Evolutionary conservation across 2,888 invertebrate species (phyloP).

Genomic region (Acleris literana): DNA sequence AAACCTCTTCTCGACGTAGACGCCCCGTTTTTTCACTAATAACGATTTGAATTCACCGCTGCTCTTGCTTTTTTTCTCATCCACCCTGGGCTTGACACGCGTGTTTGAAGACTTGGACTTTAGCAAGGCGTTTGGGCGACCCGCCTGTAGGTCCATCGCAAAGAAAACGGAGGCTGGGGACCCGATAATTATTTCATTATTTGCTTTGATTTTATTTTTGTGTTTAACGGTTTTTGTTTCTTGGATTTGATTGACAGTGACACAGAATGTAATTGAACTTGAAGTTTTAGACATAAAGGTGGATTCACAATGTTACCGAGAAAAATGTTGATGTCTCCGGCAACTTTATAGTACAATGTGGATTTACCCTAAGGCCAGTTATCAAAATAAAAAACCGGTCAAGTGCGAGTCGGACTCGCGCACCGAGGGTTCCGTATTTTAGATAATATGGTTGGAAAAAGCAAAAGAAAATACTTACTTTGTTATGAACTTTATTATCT

Average conservation of each 20-base stretch:
- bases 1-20: slow-evolving; percentile 63
- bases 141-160: slow-evolving; percentile 38
- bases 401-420: too few species aligned
- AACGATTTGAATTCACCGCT: slow-evolving; percentile 50
- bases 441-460: too few species aligned
- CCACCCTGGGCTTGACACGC: slow-evolving; percentile 41
- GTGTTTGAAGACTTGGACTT: slow-evolving; percentile 61
- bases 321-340: too few species aligned
- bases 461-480: too few species aligned
- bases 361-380: too few species aligned
- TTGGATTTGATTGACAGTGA: slow-evolving; percentile 1
- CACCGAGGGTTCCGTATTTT: too few species aligned
- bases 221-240: not conserved
- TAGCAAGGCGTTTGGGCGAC: slow-evolving; percentile 43
- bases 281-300: too few species aligned
- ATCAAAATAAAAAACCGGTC: too few species aligned
- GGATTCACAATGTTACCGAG: too few species aligned
- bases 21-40: slow-evolving; percentile 56
- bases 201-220: slow-evolving; percentile 3
- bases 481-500: too few species aligned
- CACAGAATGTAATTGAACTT: not conserved
- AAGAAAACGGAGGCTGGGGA: not conserved
- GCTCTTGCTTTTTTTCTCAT: slow-evolving; percentile 52
- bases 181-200: not conserved
- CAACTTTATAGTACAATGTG: too few species aligned